These are phyloP conservation scores for Plagodis dolabraria DNA, from an alignment of 2,888 invertebrate genomes.

Conservation along the genomic window DNA sequence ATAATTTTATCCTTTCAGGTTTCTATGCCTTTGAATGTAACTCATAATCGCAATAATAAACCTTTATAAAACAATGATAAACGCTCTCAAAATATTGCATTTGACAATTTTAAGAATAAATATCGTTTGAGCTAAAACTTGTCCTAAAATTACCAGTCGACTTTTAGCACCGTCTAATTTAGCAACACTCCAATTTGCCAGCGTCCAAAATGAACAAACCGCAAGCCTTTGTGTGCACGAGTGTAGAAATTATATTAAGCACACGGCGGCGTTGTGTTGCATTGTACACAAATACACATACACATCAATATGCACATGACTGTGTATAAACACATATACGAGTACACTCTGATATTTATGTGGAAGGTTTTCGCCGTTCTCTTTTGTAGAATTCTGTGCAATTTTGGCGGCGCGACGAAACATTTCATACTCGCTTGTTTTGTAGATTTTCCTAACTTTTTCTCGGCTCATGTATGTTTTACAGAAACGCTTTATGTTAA, in stretches of 20 bases:
- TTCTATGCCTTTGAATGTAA: too few species aligned
- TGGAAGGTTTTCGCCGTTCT: slow-evolving; percentile 3
- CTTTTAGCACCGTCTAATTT: slow-evolving; percentile 1
- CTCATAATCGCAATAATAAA: too few species aligned
- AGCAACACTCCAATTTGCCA: slow-evolving; percentile 9
- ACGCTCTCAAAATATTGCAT: too few species aligned
- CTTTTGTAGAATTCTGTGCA: slow-evolving; percentile 6
- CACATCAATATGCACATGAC: background rate
- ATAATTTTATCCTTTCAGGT: too few species aligned
- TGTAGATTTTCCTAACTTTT: background rate
- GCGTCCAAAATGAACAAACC: slow-evolving; percentile 18
- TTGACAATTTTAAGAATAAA: background rate
- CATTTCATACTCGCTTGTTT: slow-evolving; percentile 9
- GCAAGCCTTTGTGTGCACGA: slow-evolving; percentile 21
- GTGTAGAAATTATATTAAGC: slow-evolving; percentile 21
- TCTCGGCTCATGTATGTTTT: background rate
- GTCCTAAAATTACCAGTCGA: background rate
- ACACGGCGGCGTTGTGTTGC: slow-evolving; percentile 7
- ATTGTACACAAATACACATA: slow-evolving; percentile 3
- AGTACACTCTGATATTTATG: slow-evolving; percentile 1
- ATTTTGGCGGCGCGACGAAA: slow-evolving; percentile 6
- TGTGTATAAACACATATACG: too few species aligned
- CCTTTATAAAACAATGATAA: too few species aligned
- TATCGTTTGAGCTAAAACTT: background rate
- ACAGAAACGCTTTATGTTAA: too few species aligned